A percentile compares a stretch with the other conserved stretches of the same genome.
Evolutionary conservation across 2,113 vertebrate species (phyloP).

Genomic region (Chloropsis hardwickii): DNA sequence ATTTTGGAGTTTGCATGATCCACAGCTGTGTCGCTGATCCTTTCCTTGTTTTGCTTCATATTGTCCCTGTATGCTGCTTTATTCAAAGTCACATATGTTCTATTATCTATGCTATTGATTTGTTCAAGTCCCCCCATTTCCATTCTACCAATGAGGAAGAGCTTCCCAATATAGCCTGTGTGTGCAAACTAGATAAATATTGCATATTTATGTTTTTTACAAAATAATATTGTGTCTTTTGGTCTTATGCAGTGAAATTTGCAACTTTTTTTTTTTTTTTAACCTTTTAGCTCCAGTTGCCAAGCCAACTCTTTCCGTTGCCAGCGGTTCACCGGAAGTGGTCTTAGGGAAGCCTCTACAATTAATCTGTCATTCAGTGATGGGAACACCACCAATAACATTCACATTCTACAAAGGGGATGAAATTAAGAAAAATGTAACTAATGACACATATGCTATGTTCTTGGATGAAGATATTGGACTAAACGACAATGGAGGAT

Average conservation of each 20-base stretch:
- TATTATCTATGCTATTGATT: neutral
- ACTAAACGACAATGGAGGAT: neutral
- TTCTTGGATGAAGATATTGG: slow-evolving; percentile 47
- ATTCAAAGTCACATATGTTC: neutral
- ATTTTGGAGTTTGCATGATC: neutral
- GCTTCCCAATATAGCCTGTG: neutral
- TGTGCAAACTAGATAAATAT: neutral
- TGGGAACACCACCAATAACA: slow-evolving; percentile 62
- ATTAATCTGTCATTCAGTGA: slow-evolving; percentile 30
- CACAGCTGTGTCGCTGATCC: neutral
- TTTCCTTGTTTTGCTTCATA: neutral
- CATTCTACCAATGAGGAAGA: neutral
- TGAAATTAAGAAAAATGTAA: neutral
- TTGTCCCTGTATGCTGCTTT: neutral
- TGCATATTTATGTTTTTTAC: neutral
- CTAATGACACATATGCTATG: neutral
- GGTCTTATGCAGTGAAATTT: neutral
- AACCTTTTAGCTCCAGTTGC: slow-evolving; percentile 63
- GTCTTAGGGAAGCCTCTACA: slow-evolving; percentile 38
- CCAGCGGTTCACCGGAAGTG: neutral
- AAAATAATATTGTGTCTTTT: neutral
- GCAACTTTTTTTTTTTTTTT: neutral
- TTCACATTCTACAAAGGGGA: slow-evolving; percentile 59
- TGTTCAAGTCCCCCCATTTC: neutral
- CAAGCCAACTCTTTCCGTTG: slow-evolving; percentile 34